Base-by-base conservation (phyloP, 2,888 invertebrate species). In the Ferdinandea cuprea region DNA sequence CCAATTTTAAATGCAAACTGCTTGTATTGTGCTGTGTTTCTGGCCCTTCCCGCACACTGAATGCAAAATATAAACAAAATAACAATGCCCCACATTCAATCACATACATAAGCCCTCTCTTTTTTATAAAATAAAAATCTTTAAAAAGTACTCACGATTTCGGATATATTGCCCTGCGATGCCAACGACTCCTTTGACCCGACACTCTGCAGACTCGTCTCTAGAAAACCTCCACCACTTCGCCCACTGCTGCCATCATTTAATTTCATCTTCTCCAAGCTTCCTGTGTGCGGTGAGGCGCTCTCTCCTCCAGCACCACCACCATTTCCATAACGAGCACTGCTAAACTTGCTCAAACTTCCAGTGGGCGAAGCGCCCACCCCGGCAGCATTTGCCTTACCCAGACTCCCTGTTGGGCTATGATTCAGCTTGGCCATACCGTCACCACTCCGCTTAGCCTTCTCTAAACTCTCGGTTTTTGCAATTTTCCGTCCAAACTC, bases 151-250 rank as follows among this genome's bases (percentile, higher is more conserved):
- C 85, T 85, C 85, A 89, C 89, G 79, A 88, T 90, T 87, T 91
- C 91, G 25, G 91, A 90, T 86, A 90, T 90, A 86, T 86, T 86
- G 46, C 91, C 91, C 85, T 91, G 91, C 11, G 91, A 91, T 68
- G 90, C 89, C 63, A 91, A 86, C 9, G 91, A 91, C 80, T 91
- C 91, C 86, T 91, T 91, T 40, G 91, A 91, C n/a, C 91, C 91
- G 66, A 87, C 88, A 80, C 87, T 89, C 40, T 89, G 89, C 13
- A 87, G 87, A 61, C 84, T 87, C 9, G 80, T 76, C 19, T 87
- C 87, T 17, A 79, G 59, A 28, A 69, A 84, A 46, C 7, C 44
- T 25, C 77, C 77, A 21, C 71, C 66, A 40, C 63, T 71, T n/a
- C 74, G 66, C 32, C 80, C 76, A 68, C 68, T 74, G 63, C 74